phyloP scores from a whole-genome alignment of 2,888 invertebrate genomes.

The Bedellia somnulentella region DNA sequence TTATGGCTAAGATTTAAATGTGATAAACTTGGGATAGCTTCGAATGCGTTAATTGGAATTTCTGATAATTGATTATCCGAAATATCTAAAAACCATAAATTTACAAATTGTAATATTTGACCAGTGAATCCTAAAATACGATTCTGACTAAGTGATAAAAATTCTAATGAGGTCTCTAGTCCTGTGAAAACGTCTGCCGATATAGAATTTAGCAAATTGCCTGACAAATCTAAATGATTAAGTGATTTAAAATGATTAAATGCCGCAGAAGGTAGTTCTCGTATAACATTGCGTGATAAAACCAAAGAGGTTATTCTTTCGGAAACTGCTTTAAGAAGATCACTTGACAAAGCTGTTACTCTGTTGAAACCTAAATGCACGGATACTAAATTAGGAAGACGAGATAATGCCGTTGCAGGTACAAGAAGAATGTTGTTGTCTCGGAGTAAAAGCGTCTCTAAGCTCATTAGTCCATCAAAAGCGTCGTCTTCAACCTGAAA shows the following conservation, averaged over 20 bases:
- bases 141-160: constrained; percentile 74
- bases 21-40: constrained; percentile 66
- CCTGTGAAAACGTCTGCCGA: constrained; percentile 76
- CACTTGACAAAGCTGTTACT: constrained; percentile 81
- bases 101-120: constrained; percentile 64
- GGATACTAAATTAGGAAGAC: constrained; percentile 72
- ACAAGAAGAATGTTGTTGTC: constrained; percentile 88
- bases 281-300: constrained; percentile 81
- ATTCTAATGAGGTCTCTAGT: constrained; percentile 70
- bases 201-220: constrained; percentile 74
- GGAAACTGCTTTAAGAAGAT: constrained; percentile 73
- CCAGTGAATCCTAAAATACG: constrained; percentile 69
- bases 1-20: constrained; percentile 79
- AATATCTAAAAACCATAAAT: constrained; percentile 71
- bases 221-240: constrained; percentile 73
- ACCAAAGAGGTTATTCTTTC: constrained; percentile 72
- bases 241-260: constrained; percentile 79
- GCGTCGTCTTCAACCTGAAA: constrained; percentile 85
- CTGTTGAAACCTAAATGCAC: constrained; percentile 84
- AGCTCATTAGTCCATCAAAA: constrained; percentile 76
- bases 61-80: constrained; percentile 79
- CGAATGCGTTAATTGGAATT: constrained; percentile 68
- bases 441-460: constrained; percentile 76
- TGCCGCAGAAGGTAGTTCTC: constrained; percentile 79
- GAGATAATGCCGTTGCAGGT: constrained; percentile 79